Evolutionary conservation across 1,140 invertebrate genomes (phyloP).

Genomic region (Aphelenchoides besseyi): DNA sequence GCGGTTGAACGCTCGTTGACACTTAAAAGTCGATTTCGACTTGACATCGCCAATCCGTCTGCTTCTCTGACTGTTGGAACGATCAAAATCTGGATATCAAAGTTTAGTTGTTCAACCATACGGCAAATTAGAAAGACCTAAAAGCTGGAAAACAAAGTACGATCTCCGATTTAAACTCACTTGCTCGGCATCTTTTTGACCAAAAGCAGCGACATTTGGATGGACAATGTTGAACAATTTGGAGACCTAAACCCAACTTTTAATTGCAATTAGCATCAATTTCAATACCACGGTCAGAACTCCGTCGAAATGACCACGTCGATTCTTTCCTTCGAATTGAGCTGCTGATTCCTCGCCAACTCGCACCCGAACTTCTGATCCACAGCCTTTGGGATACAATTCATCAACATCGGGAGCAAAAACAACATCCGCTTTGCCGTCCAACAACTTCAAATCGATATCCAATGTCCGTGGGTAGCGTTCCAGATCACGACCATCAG

Average conservation of each 20-base stretch:
- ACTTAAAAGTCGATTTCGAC: conserved; percentile 27
- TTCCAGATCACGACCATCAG: conserved; percentile 21
- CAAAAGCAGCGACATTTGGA: conserved; percentile 33
- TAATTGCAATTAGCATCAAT: no score
- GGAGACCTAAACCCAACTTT: no score
- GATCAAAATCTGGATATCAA: conserved; percentile 30
- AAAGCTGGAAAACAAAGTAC: background rate
- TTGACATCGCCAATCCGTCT: conserved; percentile 37
- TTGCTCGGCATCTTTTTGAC: conserved; percentile 39
- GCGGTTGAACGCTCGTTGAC: conserved; percentile 22
- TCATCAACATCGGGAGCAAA: conserved; percentile 27
- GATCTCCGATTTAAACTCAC: conserved; percentile 25
- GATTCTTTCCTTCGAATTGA: conserved; percentile 27
- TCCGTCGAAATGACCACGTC: conserved; percentile 30
- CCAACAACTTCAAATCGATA: conserved; percentile 24
- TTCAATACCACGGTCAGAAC: conserved; percentile 24
- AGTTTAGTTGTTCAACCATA: conserved; percentile 33
- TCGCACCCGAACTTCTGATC: background rate
- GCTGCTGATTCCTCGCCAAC: background rate
- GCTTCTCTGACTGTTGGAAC: conserved; percentile 29
- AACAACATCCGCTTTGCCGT: conserved; percentile 30
- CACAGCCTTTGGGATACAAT: conserved; percentile 19
- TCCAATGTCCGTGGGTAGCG: conserved; percentile 33
- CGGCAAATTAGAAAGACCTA: conserved; percentile 28
- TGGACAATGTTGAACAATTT: conserved; percentile 44